phyloP scores from a whole-genome alignment of 2,113 vertebrate genomes.

The Parus major region DNA sequence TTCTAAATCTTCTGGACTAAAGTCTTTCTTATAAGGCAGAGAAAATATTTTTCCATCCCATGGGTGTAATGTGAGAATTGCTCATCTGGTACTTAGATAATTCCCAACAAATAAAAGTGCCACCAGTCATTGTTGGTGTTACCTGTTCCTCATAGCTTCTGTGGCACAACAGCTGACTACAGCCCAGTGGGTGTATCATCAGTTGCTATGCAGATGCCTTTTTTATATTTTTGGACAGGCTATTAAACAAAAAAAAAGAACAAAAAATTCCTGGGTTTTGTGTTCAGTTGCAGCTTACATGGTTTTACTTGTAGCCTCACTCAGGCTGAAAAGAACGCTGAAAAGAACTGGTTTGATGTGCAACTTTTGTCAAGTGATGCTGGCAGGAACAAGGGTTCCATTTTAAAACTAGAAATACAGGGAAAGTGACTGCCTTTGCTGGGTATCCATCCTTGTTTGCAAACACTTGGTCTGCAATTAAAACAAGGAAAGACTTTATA shows the following conservation, averaged over 20 bases:
- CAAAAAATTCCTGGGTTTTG: neutral
- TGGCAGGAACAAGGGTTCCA: neutral
- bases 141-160: neutral
- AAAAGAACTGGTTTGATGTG: neutral
- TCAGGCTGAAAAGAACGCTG: neutral
- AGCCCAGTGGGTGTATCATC: neutral
- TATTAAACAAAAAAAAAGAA: neutral
- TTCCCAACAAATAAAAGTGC: neutral
- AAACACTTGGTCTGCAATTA: neutral
- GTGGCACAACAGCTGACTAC: neutral
- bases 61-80: neutral
- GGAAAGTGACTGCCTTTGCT: neutral
- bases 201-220: neutral
- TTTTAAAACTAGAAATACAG: neutral
- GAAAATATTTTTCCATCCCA: neutral
- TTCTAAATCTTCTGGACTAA: neutral
- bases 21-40: neutral
- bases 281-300: neutral
- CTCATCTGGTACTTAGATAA: neutral
- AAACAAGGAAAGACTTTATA: conserved; percentile 15
- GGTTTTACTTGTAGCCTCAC: neutral
- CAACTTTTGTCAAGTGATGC: neutral
- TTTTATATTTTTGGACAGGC: neutral
- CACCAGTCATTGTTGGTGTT: neutral
- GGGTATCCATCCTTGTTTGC: neutral